Percentiles rank a stretch among this genome's conserved stretches.
Evolutionary conservation across 2,797 vertebrate species (phyloP).

Genomic region (Xenopus petersii): DNA sequence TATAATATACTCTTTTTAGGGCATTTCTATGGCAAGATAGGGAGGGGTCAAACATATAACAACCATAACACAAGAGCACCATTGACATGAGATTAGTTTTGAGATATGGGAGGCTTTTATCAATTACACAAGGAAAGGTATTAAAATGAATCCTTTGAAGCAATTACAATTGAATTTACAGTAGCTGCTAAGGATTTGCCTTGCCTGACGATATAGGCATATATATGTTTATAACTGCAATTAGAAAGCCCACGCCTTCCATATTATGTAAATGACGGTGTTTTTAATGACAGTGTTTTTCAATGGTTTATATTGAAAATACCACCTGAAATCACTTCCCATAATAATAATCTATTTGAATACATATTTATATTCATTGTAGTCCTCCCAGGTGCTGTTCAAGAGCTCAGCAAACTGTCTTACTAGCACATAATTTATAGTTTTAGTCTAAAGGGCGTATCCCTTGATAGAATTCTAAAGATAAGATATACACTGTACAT

Average conservation of each 20-base stretch:
- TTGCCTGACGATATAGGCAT: conserved; percentile 12
- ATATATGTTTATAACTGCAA: conserved; percentile 11
- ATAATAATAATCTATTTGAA: conserved; percentile 28
- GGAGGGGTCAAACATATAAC: conserved; percentile 29
- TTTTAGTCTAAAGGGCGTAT: conserved; percentile 38
- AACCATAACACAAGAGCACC: conserved; percentile 6
- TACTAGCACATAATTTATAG: conserved; percentile 43
- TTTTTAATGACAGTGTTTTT: not conserved
- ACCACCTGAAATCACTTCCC: too few species aligned
- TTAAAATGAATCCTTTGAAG: conserved; percentile 31
- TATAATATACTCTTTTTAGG: conserved; percentile 42
- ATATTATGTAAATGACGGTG: not conserved
- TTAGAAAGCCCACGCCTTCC: conserved; percentile 26
- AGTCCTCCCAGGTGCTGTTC: conserved; percentile 20
- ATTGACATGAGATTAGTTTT: conserved; percentile 36
- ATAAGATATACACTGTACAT: conserved; percentile 7
- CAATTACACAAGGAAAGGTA: conserved; percentile 9
- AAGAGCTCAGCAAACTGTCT: conserved; percentile 33
- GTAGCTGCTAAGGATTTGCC: conserved; percentile 23
- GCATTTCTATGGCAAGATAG: conserved; percentile 19
- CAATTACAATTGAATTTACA: conserved; percentile 43
- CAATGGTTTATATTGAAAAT: not conserved
- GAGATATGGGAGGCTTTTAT: conserved; percentile 17
- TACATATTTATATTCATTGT: conserved; percentile 34
- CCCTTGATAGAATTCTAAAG: conserved; percentile 29